These are phyloP conservation scores for Pterobdella sp. DNA, from an alignment of 2,888 invertebrate genomes.

Conservation along the genomic window DNA sequence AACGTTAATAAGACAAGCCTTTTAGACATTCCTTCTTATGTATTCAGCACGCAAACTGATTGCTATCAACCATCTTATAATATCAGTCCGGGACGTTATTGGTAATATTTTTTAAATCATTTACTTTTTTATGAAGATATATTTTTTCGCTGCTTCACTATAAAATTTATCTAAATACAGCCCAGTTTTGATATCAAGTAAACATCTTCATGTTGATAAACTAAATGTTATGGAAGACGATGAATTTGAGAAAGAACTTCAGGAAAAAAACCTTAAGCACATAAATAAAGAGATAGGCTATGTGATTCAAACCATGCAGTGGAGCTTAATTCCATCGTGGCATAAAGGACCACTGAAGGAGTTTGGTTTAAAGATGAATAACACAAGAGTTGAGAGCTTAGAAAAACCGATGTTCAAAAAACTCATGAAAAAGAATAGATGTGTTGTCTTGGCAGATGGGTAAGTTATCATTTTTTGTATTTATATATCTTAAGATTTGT, in stretches of 20 bases:
- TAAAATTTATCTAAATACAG: no score
- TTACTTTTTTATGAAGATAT: no score
- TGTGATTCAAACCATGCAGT: slow-evolving; percentile 70
- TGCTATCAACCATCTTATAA: background rate
- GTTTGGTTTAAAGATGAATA: slow-evolving; percentile 67
- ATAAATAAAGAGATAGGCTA: background rate
- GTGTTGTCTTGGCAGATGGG: slow-evolving; percentile 71
- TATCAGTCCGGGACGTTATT: background rate
- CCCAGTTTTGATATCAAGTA: background rate
- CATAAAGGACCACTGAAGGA: slow-evolving; percentile 59
- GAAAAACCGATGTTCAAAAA: slow-evolving; percentile 65
- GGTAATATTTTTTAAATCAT: background rate
- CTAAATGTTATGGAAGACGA: background rate
- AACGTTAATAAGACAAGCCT: background rate
- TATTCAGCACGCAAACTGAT: background rate
- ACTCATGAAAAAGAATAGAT: slow-evolving; percentile 63
- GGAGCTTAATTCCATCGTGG: slow-evolving; percentile 77
- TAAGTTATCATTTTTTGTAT: slow-evolving; percentile 44
- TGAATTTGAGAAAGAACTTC: background rate
- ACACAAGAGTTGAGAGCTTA: slow-evolving; percentile 68
- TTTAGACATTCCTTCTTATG: background rate
- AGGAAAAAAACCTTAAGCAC: background rate
- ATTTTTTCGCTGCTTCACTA: no score
- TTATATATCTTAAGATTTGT: background rate
- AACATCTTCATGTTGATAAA: background rate